Evolutionary conservation across 1,140 invertebrate species (phyloP), one percentile per base, ranked within the genome.

Genomic region (Tachypleus tridentatus): DNA sequence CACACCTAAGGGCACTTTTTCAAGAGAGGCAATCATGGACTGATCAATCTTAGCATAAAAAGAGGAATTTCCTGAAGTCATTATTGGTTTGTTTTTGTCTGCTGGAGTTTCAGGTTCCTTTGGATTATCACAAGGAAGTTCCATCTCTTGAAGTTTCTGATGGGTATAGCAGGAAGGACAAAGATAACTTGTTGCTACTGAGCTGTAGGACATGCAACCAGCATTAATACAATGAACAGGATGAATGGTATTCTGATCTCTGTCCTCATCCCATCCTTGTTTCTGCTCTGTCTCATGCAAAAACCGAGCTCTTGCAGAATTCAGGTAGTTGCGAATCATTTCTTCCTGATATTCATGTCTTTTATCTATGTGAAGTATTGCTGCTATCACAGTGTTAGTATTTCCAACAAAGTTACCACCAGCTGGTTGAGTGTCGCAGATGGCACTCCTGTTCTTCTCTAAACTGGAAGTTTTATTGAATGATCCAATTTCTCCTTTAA

Each of bases 321-420:
- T 81, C 51, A 93, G 77, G 75, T 93, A 93, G 77, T 92, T 92
- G 65, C 86, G 83, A 50, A 92, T 82, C 87, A 93, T 89, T 67
- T 87, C 82, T 70, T 89, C 85, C 58, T 88, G 87, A 64, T 86
- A 87, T 3, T 86, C 82, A 67, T 87, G 85, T 49, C 84, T 76
- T 59, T 85, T 85, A n/a, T 80, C 76, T 4, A 84, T 84, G 73
- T 85, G 80, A 10, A 93, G 78, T 66, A 77, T 78, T 5, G 86
- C 84, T 70, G 85, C 83, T 59, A 85, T 74, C 54, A 87, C 76
- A 58, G 72, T 71, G 60, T 72, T 71, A 63, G 7, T 54, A 8
- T 54, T 54, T 8, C 7, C 53, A 8, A 8, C 3, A 7, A 8
- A 7, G 7, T 7, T 54, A n/a, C 7, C 53, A 54, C n/a, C n/a